These are phyloP conservation scores for Cynocephalus volans DNA, from an alignment of 2,113 vertebrate species.

Conservation along the genomic window DNA sequence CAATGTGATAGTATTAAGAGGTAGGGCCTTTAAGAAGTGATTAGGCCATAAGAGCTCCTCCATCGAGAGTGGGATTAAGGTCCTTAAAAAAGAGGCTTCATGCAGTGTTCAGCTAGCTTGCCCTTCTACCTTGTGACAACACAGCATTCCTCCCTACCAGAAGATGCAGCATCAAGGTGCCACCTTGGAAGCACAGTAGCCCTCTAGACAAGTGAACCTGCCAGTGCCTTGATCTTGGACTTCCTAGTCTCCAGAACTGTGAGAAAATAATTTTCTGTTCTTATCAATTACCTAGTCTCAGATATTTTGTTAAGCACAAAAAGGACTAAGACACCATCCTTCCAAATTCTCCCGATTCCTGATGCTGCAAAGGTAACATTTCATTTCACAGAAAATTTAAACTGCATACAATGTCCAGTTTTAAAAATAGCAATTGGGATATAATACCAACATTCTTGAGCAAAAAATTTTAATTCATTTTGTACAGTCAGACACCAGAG, in stretches of 20 bases:
- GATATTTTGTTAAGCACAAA: background rate
- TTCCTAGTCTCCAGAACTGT: background rate
- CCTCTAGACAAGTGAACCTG: background rate
- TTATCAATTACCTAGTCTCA: background rate
- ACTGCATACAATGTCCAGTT: background rate
- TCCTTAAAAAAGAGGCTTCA: background rate
- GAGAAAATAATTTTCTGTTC: background rate
- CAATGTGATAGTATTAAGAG: background rate
- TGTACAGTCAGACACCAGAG: background rate
- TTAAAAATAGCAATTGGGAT: background rate
- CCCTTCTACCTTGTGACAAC: background rate
- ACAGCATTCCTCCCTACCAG: background rate
- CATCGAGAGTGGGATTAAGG: background rate
- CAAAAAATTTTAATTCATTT: conserved; percentile 2
- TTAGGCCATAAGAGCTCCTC: background rate
- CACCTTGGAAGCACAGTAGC: background rate
- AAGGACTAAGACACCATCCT: background rate
- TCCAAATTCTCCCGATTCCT: background rate
- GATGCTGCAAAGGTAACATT: background rate
- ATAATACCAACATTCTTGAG: conserved; percentile 40
- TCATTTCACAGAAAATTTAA: background rate
- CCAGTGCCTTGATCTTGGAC: background rate
- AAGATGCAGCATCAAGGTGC: background rate
- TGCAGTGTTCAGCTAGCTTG: background rate
- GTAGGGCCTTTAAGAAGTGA: background rate